These are phyloP conservation scores for Lasioglossum lativentre DNA, from an alignment of 2,888 invertebrate species.

Conservation along the genomic window DNA sequence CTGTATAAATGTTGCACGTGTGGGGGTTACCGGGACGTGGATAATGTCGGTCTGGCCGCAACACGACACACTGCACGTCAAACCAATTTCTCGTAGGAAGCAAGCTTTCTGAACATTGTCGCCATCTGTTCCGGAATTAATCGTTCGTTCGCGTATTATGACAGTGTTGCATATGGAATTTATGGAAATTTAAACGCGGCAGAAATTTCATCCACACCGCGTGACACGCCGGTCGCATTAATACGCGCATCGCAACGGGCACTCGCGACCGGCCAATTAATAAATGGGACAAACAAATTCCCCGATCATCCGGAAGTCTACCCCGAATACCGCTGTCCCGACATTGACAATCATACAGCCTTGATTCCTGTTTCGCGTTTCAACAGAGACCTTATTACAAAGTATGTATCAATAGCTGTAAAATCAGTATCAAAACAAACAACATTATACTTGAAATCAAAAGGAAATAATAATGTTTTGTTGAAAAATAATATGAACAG, in stretches of 20 bases:
- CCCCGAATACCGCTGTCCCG: not conserved
- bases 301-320: not conserved
- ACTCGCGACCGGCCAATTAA: conserved; percentile 17
- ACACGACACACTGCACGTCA: conserved; percentile 58
- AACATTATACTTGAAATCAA: too few relatives aligned
- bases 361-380: too few relatives aligned
- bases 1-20: conserved; percentile 24
- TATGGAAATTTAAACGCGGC: conserved; percentile 42
- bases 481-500: too few relatives aligned
- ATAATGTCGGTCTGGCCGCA: conserved; percentile 46
- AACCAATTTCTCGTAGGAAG: conserved; percentile 62
- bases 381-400: too few relatives aligned
- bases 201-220: conserved; percentile 28
- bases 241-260: conserved; percentile 4
- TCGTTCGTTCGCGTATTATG: conserved; percentile 57
- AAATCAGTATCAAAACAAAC: too few relatives aligned
- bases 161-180: conserved; percentile 46
- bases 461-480: too few relatives aligned
- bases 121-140: conserved; percentile 61
- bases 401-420: too few relatives aligned
- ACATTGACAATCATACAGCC: too few relatives aligned
- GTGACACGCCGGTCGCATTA: conserved; percentile 16
- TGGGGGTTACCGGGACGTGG: not conserved
- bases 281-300: conserved; percentile 27
- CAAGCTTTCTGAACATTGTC: conserved; percentile 56